Base-by-base conservation (phyloP, 1,140 invertebrate species). In the Whitmania pigra region DNA sequence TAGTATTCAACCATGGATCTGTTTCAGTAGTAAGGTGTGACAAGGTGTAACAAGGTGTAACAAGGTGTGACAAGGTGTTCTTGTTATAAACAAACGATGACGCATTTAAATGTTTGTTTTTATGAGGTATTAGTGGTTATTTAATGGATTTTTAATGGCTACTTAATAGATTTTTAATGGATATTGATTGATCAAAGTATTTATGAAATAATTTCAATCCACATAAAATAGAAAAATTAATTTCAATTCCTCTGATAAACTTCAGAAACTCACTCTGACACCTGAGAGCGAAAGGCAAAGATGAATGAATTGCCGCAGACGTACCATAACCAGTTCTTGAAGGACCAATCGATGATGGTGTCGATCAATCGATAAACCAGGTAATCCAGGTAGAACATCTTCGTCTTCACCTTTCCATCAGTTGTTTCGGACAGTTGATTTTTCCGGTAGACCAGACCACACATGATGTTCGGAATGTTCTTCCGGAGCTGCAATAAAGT, bases 261-360 rank as follows among this genome's bases (percentile, higher is more conserved):
- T 36, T 6, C 31, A 63, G 22, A 22, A 63, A 63, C 57, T 25
- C 29, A 63, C 57, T 25, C 57, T 2, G 57, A 63, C 9, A 63
- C 57, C 7, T 63, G 22, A 25, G 22, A 13, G 6, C 57, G 57
- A 20, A 15, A 63, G 22, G 18, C 22, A 13, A 63, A 31, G 29
- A 63, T 31, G 57, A 63, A 63, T 13, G 57, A 63, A 17, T 63
- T 25, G 20, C 57, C 57, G 22, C 57, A 63, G 20, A 63, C 22
- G 29, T 25, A 63, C 57, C 57, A 63, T 18, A 31, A 22, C 57
- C 57, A 63, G 22, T 22, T 63, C 22, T 25, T 31, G 57, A 25
- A 63, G 9, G 57, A 22, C 57, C 57, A 63, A 7, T 63, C 57
- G 57, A 63, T 63, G 11, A 63, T 9, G 6, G 1, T 15, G 18